phyloP scores from a whole-genome alignment of 1,140 invertebrate genomes.

The Eupristina koningsbergeri region DNA sequence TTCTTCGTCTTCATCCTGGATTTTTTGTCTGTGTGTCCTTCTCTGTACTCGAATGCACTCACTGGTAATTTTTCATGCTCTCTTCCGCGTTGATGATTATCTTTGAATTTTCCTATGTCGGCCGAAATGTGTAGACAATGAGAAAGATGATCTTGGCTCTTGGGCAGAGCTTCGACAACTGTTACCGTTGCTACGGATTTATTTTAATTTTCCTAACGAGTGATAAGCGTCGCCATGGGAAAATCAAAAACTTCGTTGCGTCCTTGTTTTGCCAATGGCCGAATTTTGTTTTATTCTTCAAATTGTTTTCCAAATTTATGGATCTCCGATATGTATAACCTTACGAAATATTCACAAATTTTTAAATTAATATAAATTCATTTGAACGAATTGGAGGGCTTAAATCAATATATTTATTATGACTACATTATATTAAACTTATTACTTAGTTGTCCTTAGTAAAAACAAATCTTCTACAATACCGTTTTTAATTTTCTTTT shows the following conservation, averaged over 20 bases:
- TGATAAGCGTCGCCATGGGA: constrained; percentile 21
- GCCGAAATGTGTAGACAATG: constrained; percentile 1
- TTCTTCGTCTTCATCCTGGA: constrained; percentile 54
- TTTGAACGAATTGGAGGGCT: no score
- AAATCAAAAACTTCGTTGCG: constrained; percentile 18
- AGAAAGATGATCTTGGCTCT: background rate
- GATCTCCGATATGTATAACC: no score
- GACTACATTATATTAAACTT: no score
- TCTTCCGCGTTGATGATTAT: background rate
- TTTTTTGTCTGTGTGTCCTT: background rate
- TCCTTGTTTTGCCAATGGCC: background rate
- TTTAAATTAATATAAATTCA: no score
- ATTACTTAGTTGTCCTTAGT: no score
- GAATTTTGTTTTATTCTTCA: constrained; percentile 5
- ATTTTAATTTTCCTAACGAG: background rate
- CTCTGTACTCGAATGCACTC: background rate
- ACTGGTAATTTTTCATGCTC: constrained; percentile 40
- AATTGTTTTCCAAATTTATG: no score
- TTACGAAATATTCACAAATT: no score
- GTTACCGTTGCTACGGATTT: constrained; percentile 1
- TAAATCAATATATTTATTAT: no score
- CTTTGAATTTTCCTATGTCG: background rate
- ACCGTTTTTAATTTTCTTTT: no score
- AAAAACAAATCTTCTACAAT: no score
- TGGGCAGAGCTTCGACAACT: constrained; percentile 23